A percentile compares a stretch with the other conserved stretches of the same genome.
Conservation (phyloP, 1,140 invertebrate species). For the Phymorhynchus buccinoides region DNA sequence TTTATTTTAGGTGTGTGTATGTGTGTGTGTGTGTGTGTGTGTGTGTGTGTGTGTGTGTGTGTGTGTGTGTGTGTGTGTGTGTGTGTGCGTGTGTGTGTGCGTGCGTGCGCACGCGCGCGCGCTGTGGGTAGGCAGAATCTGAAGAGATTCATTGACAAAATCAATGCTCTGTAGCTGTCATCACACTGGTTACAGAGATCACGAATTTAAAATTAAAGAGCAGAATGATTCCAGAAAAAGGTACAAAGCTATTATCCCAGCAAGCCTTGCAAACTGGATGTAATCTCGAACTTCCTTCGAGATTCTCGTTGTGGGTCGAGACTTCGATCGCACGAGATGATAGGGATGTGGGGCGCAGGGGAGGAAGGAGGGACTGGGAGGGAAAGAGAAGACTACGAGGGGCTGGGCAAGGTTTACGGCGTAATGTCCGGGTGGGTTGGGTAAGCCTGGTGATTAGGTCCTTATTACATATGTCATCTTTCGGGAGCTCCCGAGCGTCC, state of each 20-base stretch:
- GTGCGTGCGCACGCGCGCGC: neutral
- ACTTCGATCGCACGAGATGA: neutral
- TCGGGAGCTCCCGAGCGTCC: conserved; percentile 43
- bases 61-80: neutral
- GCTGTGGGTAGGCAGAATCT: neutral
- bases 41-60: conserved; percentile 14
- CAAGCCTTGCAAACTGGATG: conserved; percentile 26
- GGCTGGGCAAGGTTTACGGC: conserved; percentile 48
- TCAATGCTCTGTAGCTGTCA: neutral
- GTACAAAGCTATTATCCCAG: too few relatives aligned
- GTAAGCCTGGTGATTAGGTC: conserved; percentile 53
- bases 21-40: conserved; percentile 19
- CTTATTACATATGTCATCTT: conserved; percentile 57
- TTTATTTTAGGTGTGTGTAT: conserved; percentile 13
- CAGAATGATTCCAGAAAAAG: too few relatives aligned
- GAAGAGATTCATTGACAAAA: too few relatives aligned
- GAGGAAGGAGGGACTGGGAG: neutral
- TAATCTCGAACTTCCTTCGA: conserved; percentile 41
- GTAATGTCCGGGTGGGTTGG: conserved; percentile 44
- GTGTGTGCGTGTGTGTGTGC: neutral
- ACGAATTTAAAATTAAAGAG: neutral
- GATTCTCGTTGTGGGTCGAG: conserved; percentile 38
- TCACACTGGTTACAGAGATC: too few relatives aligned
- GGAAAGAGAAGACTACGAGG: neutral
- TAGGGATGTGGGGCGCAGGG: neutral